A percentile compares a stretch with the other conserved stretches of the same genome.
These are phyloP conservation scores for Limosa lapponica DNA, from an alignment of 2,797 vertebrate genomes.

Conservation along the genomic window DNA sequence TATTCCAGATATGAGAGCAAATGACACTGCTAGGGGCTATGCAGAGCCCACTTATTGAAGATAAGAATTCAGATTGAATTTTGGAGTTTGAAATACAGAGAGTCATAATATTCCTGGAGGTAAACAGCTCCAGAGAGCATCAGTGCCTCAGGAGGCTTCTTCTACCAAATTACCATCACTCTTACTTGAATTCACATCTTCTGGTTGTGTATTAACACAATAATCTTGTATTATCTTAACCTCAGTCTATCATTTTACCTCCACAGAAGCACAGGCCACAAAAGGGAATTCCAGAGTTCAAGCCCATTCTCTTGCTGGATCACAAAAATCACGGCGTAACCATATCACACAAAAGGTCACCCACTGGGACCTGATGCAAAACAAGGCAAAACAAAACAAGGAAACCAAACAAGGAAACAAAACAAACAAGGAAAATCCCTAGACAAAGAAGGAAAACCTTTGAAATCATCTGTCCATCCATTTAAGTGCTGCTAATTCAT, in stretches of 20 bases:
- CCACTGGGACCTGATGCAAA: not conserved
- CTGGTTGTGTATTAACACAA: not conserved
- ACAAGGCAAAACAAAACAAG: not conserved
- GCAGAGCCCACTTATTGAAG: not conserved
- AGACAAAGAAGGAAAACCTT: not conserved
- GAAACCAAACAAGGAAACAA: conserved; percentile 13
- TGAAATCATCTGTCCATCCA: not conserved
- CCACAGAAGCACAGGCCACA: not conserved
- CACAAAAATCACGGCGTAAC: not conserved
- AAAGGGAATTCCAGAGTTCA: conserved; percentile 6
- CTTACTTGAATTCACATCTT: not conserved
- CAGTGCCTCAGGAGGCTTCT: not conserved
- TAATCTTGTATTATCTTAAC: not conserved
- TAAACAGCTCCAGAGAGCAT: not conserved
- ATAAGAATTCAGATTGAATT: conserved; percentile 22
- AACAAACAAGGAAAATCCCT: not conserved
- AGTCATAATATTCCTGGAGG: not conserved
- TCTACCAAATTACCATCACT: not conserved
- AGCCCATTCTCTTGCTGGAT: not conserved
- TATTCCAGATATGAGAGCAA: not conserved
- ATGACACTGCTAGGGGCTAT: not conserved
- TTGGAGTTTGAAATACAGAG: not conserved
- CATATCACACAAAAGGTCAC: not conserved
- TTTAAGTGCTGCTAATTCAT: not conserved
- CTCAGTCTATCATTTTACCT: not conserved